phyloP scores from a whole-genome alignment of 2,113 vertebrate species.

The Leiothrix lutea region DNA sequence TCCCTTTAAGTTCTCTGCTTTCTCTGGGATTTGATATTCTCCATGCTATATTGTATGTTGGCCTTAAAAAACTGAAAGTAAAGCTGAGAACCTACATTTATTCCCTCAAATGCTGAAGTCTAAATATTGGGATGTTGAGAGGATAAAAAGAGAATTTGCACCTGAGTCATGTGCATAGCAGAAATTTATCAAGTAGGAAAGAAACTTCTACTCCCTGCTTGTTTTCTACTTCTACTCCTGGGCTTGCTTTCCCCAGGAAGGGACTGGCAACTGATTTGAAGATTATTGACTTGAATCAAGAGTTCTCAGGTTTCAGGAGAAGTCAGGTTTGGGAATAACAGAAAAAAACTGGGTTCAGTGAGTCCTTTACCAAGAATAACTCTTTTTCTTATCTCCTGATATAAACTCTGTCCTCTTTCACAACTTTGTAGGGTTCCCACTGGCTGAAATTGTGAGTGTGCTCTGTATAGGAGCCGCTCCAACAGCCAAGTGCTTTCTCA shows the following conservation, averaged over 20 bases:
- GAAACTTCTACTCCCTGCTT: background rate
- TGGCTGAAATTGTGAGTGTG: background rate
- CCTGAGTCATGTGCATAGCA: background rate
- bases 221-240: background rate
- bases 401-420: background rate
- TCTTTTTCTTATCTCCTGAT: background rate
- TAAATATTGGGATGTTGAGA: background rate
- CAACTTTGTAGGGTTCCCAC: background rate
- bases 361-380: background rate
- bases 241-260: background rate
- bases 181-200: background rate
- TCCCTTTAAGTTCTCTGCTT: background rate
- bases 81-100: background rate
- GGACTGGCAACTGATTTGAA: background rate
- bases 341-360: background rate
- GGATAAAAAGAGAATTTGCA: background rate
- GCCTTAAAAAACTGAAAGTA: background rate
- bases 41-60: background rate
- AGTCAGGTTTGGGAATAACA: background rate
- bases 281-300: background rate
- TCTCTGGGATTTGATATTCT: background rate
- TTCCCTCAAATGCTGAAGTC: background rate
- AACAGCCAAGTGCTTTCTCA: background rate
- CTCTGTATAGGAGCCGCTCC: background rate
- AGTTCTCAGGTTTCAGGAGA: background rate